These are phyloP conservation scores for Pollicipes pollicipes DNA, from an alignment of 1,140 invertebrate genomes.

Conservation along the genomic window DNA sequence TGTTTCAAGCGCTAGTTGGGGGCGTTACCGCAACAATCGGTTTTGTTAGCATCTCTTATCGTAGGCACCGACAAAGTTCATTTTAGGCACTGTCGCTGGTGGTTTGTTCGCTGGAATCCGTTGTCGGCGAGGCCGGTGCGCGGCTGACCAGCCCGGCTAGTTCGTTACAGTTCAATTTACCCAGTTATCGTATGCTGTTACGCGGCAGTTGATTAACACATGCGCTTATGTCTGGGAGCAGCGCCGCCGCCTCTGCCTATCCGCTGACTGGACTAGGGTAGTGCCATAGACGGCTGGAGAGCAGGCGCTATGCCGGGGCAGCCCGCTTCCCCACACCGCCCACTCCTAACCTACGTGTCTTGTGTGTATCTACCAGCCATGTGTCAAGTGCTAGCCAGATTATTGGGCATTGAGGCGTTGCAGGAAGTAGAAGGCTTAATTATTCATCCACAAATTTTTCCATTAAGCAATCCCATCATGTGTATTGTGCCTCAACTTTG, in stretches of 20 bases:
- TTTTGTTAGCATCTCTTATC: not conserved
- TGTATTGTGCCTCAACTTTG: conserved; percentile 6
- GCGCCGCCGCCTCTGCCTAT: not conserved
- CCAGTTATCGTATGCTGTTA: conserved; percentile 1
- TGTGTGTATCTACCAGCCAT: not conserved
- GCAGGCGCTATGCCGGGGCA: no score
- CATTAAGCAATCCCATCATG: conserved; percentile 1
- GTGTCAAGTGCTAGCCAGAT: conserved; percentile 1
- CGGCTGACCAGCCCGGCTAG: no score
- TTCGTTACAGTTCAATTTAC: conserved; percentile 1
- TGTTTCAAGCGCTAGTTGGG: not conserved
- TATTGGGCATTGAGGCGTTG: not conserved
- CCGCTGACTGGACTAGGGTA: not conserved
- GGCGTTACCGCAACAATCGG: not conserved
- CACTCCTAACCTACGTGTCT: not conserved
- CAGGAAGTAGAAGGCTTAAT: not conserved
- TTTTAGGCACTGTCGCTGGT: no score
- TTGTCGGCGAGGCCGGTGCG: no score
- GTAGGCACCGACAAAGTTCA: not conserved
- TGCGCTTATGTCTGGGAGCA: no score
- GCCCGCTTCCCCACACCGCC: not conserved
- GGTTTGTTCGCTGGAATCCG: no score
- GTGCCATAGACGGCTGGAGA: not conserved
- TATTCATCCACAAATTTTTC: conserved; percentile 2
- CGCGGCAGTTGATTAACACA: not conserved